Evolutionary conservation across 2,888 invertebrate genomes (phyloP).

Genomic region (Lucinisca nassula): DNA sequence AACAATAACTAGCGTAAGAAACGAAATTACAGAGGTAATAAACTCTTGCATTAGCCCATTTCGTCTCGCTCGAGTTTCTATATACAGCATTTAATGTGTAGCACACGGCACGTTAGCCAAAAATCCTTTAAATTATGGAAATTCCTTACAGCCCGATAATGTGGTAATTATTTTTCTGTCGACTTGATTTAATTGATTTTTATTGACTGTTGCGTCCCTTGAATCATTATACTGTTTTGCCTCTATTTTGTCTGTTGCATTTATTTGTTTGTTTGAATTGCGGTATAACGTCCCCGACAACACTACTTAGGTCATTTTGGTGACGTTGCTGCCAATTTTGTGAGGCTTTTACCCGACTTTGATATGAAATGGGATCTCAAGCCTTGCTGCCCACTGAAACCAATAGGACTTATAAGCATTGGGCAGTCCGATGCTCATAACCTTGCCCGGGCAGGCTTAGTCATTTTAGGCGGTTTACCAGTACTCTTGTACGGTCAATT

Average conservation of each 20-base stretch:
- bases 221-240: neutral
- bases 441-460: too few species aligned
- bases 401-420: too few species aligned
- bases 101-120: neutral
- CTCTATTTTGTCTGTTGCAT: neutral
- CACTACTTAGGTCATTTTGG: too few species aligned
- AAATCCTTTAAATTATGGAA: constrained; percentile 5
- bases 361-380: too few species aligned
- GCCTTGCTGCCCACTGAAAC: too few species aligned
- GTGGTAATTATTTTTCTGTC: neutral
- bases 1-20: neutral
- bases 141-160: neutral
- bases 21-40: neutral
- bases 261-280: too few species aligned
- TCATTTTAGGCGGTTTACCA: too few species aligned
- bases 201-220: neutral
- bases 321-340: too few species aligned
- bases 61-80: neutral
- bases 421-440: too few species aligned
- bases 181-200: neutral
- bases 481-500: too few species aligned
- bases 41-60: neutral
- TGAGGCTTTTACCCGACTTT: too few species aligned
- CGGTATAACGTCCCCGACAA: too few species aligned
- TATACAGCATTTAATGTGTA: neutral